Percentiles rank a stretch among this genome's conserved stretches.
Evolutionary conservation across 2,888 invertebrate species (phyloP).

Genomic region (Epistrophella euchroma): DNA sequence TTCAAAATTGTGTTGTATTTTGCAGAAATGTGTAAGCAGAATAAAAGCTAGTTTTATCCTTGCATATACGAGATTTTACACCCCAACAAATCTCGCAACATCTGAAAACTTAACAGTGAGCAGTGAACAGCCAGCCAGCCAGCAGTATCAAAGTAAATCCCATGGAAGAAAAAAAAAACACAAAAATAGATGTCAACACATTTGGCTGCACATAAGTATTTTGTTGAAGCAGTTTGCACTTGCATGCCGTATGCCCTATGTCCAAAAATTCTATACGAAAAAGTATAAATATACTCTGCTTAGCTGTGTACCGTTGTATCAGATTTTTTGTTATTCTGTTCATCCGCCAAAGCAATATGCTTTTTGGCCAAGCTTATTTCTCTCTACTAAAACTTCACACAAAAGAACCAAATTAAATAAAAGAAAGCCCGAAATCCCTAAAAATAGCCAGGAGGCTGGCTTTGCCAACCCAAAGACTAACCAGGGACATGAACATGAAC

Average conservation of each 20-base stretch:
- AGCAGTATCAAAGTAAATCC: slow-evolving; percentile 15
- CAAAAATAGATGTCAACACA: slow-evolving; percentile 32
- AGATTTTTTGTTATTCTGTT: slow-evolving; percentile 3
- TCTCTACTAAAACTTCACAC: slow-evolving; percentile 34
- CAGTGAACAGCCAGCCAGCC: background rate
- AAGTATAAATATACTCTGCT: background rate
- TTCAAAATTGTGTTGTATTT: background rate
- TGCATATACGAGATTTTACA: background rate
- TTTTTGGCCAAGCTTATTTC: slow-evolving; percentile 32
- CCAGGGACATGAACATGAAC: slow-evolving; percentile 23
- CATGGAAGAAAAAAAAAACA: slow-evolving; percentile 26
- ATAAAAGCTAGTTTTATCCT: slow-evolving; percentile 4
- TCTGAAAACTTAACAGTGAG: slow-evolving; percentile 11
- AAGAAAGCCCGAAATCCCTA: slow-evolving; percentile 30
- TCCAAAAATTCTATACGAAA: slow-evolving; percentile 29
- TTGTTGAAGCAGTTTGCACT: slow-evolving; percentile 23
- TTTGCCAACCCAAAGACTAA: slow-evolving; percentile 14
- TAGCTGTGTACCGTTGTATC: background rate
- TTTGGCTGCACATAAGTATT: slow-evolving; percentile 27
- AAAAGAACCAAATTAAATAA: slow-evolving; percentile 39
- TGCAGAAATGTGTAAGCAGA: background rate
- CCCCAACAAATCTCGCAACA: slow-evolving; percentile 15
- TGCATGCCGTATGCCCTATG: slow-evolving; percentile 28
- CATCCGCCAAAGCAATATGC: slow-evolving; percentile 47
- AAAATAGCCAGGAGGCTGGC: slow-evolving; percentile 34